Evolutionary conservation across 1,140 invertebrate genomes (phyloP).

Genomic region (Chrysomallon squamiferum): DNA sequence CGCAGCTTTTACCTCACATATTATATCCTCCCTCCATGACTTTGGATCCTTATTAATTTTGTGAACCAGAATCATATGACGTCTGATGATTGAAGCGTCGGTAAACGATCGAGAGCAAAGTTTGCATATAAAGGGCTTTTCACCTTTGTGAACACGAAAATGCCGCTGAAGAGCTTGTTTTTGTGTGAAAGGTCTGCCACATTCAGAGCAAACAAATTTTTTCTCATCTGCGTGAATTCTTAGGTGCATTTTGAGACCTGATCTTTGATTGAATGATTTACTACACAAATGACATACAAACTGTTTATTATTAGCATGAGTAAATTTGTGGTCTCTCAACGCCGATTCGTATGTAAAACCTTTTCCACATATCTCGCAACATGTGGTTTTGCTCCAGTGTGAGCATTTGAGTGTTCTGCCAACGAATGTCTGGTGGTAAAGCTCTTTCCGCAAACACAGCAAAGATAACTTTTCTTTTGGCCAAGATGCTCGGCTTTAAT

Average conservation of each 20-base stretch:
- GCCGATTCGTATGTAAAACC: conserved; percentile 46
- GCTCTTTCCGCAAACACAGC: conserved; percentile 49
- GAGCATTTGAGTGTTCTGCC: conserved; percentile 45
- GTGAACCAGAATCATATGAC: conserved; percentile 52
- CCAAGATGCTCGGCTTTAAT: conserved; percentile 40
- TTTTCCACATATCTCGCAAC: conserved; percentile 49
- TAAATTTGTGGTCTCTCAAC: conserved; percentile 44
- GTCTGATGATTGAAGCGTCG: conserved; percentile 49
- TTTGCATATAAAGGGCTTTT: conserved; percentile 80
- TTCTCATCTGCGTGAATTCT: conserved; percentile 42
- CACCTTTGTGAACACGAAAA: conserved; percentile 90
- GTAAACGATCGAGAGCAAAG: conserved; percentile 70
- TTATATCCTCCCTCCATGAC: conserved; percentile 45
- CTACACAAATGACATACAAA: conserved; percentile 71
- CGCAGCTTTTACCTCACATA: conserved; percentile 17
- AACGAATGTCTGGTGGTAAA: conserved; percentile 49
- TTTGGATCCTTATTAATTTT: conserved; percentile 45
- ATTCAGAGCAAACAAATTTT: conserved; percentile 43
- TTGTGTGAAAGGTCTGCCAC: conserved; percentile 54
- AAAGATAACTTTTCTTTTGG: conserved; percentile 38
- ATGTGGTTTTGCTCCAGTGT: conserved; percentile 43
- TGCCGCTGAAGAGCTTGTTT: conserved; percentile 67
- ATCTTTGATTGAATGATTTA: conserved; percentile 67
- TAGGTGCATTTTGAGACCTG: conserved; percentile 51
- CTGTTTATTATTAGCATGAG: conserved; percentile 37